Evolutionary conservation across 2,797 vertebrate genomes (phyloP).

Genomic region (Synanceia verrucosa): DNA sequence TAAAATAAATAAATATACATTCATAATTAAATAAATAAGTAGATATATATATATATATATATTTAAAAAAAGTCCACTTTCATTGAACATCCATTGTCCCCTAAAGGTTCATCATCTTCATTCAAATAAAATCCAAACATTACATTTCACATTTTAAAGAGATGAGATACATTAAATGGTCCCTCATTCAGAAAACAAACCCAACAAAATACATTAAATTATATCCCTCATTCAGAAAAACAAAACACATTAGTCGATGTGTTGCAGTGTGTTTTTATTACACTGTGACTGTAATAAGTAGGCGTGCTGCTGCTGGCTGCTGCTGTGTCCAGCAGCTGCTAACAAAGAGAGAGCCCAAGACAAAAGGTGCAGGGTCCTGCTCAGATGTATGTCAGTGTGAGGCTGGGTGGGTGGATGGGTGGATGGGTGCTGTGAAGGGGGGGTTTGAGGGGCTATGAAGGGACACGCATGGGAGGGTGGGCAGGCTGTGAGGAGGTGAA

Average conservation of each 20-base stretch:
- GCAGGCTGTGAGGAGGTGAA: conserved; percentile 18
- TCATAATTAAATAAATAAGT: not conserved
- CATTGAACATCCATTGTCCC: too few relatives aligned
- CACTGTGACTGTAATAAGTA: conserved; percentile 13
- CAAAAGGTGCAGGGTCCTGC: conserved; percentile 79
- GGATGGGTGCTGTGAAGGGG: conserved; percentile 3
- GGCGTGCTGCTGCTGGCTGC: conserved; percentile 44
- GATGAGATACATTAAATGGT: too few relatives aligned
- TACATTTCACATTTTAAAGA: too few relatives aligned
- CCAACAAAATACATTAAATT: not conserved
- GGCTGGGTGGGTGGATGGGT: conserved; percentile 22
- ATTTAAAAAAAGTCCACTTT: too few relatives aligned
- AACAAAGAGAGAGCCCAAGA: conserved; percentile 76
- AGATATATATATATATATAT: not conserved
- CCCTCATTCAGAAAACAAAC: not conserved
- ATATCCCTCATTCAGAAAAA: conserved; percentile 1
- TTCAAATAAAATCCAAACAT: too few relatives aligned
- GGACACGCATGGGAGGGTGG: conserved; percentile 39
- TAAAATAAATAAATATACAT: not conserved
- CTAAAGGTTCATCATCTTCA: too few relatives aligned
- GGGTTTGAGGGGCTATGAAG: conserved; percentile 42
- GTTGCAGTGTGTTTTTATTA: conserved; percentile 27
- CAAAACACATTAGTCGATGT: conserved; percentile 14
- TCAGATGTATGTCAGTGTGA: conserved; percentile 73
- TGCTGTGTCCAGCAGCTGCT: conserved; percentile 71